A percentile compares a stretch with the other conserved stretches of the same genome.
These are phyloP conservation scores for Rattus norvegicus DNA, from an alignment of 2,113 vertebrate genomes.

Conservation along the genomic window GRCr8 NC_086019.1:29995001-29995500, in stretches of 20 bases:
- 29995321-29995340: not conserved
- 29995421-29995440: not conserved
- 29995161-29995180: not conserved
- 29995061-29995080: not conserved
- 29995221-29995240: not conserved
- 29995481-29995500: slow-evolving; percentile 17
- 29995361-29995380: not conserved
- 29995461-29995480: slow-evolving; percentile 34
- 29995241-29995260: not conserved
- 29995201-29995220: no score
- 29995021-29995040: not conserved
- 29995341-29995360: not conserved
- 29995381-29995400: not conserved
- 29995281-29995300: not conserved
- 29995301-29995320: not conserved
- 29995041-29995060: not conserved
- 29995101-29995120: not conserved
- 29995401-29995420: not conserved
- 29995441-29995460: slow-evolving; percentile 5
- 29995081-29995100: not conserved
- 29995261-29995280: not conserved
- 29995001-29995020: not conserved
- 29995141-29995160: not conserved
- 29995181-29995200: not conserved
- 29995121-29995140: not conserved